Evolutionary conservation across 1,140 invertebrate species (phyloP), one percentile per base, ranked within the genome.

Genomic region (Drosophila auraria): DNA sequence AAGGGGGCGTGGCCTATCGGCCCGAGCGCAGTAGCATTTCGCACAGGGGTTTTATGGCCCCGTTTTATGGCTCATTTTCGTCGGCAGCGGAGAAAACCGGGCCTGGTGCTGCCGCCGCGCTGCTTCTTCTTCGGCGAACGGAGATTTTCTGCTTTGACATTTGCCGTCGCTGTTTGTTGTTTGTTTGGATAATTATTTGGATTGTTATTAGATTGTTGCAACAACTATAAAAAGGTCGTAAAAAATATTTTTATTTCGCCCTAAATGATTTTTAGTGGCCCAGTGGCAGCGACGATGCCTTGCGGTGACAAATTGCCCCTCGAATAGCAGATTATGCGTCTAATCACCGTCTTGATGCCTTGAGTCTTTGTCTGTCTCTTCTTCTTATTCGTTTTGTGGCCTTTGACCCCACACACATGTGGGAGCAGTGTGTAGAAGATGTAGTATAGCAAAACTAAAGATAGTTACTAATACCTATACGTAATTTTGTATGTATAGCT

Each of bases 161-260:
- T 77, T 83, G 82, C 79, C 79, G 82, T 86, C 76, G 87, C 82
- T 87, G 54, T 56, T 89, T 75, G 81, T 91, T 87, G 77, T 84
- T 87, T 91, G 80, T 90, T 91, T 89, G 79, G 78, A 92, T 92
- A 91, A 92, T 92, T 92, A 92, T 91, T 90, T 80, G 65, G 87
- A 92, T 92, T 91, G 83, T 92, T 91, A 92, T 92, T 91, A 92
- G 87, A 92, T 91, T 92, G 91, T 91, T 92, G 87, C 82, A 92
- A 81, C 87, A 92, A 89, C 91, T 92, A 92, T 90, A 87, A 91
- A 92, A 91, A 87, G 78, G 80, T 74, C 87, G 91, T 90, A 90
- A 90, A 87, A 87, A 87, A 90, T 90, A 92, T 91, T 90, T 90
- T 87, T 92, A 90, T 92, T 84, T 81, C 73, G 72, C 84, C 79